Evolutionary conservation across 2,113 vertebrate genomes (phyloP).

Genomic region (Aphyosemion australe): DNA sequence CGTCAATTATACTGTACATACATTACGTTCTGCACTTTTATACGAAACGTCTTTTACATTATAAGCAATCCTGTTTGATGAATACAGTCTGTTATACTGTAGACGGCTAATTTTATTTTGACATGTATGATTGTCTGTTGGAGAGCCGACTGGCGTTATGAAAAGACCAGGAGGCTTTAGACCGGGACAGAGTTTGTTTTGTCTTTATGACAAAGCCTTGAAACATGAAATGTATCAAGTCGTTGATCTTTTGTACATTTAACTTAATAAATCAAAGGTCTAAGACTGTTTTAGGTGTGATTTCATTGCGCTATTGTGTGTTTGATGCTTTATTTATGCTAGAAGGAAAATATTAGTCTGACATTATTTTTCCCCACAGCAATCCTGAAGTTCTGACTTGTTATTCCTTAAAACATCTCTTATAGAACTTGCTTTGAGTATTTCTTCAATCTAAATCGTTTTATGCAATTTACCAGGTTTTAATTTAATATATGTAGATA

Average conservation of each 20-base stretch:
- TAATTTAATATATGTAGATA: too few relatives aligned
- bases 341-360: too few relatives aligned
- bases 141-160: conserved; percentile 47
- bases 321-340: too few relatives aligned
- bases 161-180: conserved; percentile 70
- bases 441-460: too few relatives aligned
- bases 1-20: conserved; percentile 77
- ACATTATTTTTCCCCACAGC: too few relatives aligned
- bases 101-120: conserved; percentile 25
- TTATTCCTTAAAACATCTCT: too few relatives aligned
- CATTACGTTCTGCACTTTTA: conserved; percentile 79
- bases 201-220: conserved; percentile 79
- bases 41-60: conserved; percentile 73
- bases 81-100: conserved; percentile 62
- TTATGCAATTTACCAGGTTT: too few relatives aligned
- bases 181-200: conserved; percentile 66
- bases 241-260: conserved; percentile 80
- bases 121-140: conserved; percentile 53
- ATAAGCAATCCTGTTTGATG: conserved; percentile 72
- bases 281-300: conserved; percentile 35
- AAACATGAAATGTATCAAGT: conserved; percentile 75
- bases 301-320: background rate
- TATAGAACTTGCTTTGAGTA: too few relatives aligned
- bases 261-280: conserved; percentile 81
- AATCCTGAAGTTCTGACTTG: too few relatives aligned